Conservation (phyloP, 2,113 vertebrate species). For the Nycticebus coucang region DNA sequence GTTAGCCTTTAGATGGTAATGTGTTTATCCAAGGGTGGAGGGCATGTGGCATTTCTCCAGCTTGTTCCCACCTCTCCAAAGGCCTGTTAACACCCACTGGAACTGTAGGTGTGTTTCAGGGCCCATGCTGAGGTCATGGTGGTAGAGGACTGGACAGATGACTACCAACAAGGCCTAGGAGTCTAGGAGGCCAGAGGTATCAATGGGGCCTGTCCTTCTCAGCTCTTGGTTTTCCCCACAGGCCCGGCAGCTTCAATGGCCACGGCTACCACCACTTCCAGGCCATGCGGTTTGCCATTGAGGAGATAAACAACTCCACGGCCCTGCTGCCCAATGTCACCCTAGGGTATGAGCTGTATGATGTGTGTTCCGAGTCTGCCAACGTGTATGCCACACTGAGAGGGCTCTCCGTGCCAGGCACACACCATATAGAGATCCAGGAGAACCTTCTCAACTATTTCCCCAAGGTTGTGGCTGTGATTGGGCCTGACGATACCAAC, state of each 20-base stretch:
- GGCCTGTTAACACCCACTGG: background rate
- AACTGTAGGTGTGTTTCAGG: background rate
- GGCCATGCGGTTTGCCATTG: slow-evolving; percentile 88
- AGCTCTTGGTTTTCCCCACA: background rate
- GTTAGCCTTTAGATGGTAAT: background rate
- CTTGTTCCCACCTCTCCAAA: background rate
- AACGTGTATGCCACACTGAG: slow-evolving; percentile 82
- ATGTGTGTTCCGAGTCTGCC: slow-evolving; percentile 84
- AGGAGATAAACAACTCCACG: slow-evolving; percentile 92
- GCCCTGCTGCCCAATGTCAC: slow-evolving; percentile 88
- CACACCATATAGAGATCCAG: background rate
- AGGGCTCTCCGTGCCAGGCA: slow-evolving; percentile 52
- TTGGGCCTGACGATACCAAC: slow-evolving; percentile 83
- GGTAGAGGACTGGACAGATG: background rate
- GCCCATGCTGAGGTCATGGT: background rate
- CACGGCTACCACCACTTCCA: slow-evolving; percentile 87
- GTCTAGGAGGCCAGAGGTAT: background rate
- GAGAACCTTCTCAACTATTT: slow-evolving; percentile 48
- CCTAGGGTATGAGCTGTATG: slow-evolving; percentile 90
- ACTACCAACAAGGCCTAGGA: background rate
- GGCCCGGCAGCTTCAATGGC: background rate
- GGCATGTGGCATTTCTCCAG: background rate
- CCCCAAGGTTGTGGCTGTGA: slow-evolving; percentile 81
- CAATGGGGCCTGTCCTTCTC: no score
- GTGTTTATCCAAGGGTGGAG: rapidly evolving